phyloP scores from a whole-genome alignment of 2,888 invertebrate species.

The Trypoxylon attenuatum region DNA sequence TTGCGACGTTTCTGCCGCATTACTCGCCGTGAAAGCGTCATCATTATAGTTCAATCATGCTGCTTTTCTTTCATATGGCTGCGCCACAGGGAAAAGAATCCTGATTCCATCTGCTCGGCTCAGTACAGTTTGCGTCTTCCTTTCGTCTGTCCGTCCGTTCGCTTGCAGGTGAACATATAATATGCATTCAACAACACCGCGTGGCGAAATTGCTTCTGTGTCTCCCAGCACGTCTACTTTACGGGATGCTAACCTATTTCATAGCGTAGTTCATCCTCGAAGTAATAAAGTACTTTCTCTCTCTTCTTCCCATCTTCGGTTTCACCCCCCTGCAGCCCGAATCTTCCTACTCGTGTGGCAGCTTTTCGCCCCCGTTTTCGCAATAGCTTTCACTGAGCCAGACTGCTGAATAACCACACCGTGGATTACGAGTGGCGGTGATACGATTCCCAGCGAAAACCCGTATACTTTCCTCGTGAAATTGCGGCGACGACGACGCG shows the following conservation, averaged over 20 bases:
- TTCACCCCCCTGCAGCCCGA: conserved; percentile 3
- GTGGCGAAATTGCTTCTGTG: conserved; percentile 67
- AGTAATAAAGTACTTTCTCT: conserved; percentile 44
- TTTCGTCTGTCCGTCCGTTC: conserved; percentile 63
- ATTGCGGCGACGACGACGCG: background rate
- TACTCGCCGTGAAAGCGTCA: conserved; percentile 41
- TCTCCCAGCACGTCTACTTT: conserved; percentile 60
- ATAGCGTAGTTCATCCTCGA: conserved; percentile 49
- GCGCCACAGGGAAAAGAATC: conserved; percentile 59
- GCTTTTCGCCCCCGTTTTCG: conserved; percentile 6
- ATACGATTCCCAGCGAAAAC: conserved; percentile 5
- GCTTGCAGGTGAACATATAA: conserved; percentile 65
- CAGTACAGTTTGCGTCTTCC: conserved; percentile 44
- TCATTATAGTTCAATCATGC: conserved; percentile 68
- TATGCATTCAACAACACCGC: conserved; percentile 61
- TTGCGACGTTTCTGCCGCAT: conserved; percentile 51
- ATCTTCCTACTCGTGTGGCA: background rate
- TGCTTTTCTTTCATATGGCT: conserved; percentile 61
- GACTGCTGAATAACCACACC: conserved; percentile 22
- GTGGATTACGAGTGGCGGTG: conserved; percentile 11
- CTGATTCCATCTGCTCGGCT: conserved; percentile 34
- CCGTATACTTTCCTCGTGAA: conserved; percentile 5
- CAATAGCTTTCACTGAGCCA: conserved; percentile 20
- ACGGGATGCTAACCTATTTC: conserved; percentile 58
- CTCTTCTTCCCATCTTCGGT: too few relatives aligned